A percentile compares a stretch with the other conserved stretches of the same genome.
These are phyloP conservation scores for Chitala chitala DNA, from an alignment of 2,113 vertebrate species.

Conservation along the genomic window DNA sequence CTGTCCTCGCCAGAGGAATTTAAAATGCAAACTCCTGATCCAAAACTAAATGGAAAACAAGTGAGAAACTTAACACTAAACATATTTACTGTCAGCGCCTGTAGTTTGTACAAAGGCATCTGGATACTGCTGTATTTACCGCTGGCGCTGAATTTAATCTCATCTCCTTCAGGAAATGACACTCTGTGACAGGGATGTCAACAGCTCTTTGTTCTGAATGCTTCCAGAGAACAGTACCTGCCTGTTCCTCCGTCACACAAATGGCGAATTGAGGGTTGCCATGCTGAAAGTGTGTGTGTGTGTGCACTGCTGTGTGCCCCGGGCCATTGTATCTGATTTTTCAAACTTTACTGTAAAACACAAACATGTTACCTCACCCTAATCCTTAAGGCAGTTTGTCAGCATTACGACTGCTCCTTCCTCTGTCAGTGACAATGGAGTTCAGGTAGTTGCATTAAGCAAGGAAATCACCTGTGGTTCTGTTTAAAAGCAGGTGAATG, in stretches of 20 bases:
- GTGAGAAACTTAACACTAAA: constrained; percentile 30
- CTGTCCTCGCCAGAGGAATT: not conserved
- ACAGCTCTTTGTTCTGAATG: constrained; percentile 64
- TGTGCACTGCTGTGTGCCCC: not conserved
- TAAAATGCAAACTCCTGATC: constrained; percentile 7
- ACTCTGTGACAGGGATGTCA: constrained; percentile 66
- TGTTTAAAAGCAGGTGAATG: not conserved
- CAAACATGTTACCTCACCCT: constrained; percentile 17
- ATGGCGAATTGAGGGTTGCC: not conserved
- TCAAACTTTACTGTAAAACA: not conserved
- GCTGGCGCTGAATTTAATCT: constrained; percentile 59
- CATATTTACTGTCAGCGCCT: constrained; percentile 61
- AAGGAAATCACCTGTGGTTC: not conserved
- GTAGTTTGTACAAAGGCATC: constrained; percentile 18
- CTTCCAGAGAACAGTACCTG: constrained; percentile 60
- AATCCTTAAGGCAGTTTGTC: constrained; percentile 24
- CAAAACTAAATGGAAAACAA: constrained; percentile 20
- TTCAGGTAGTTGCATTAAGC: not conserved
- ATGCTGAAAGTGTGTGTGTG: not conserved
- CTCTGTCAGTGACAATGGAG: not conserved
- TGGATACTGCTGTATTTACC: constrained; percentile 28
- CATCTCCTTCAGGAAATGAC: constrained; percentile 55
- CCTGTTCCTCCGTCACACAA: constrained; percentile 39
- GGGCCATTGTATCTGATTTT: constrained; percentile 23
- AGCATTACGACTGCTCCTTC: not conserved